Conservation (phyloP, 2,888 invertebrate species). For the Drosophila incognita region DNA sequence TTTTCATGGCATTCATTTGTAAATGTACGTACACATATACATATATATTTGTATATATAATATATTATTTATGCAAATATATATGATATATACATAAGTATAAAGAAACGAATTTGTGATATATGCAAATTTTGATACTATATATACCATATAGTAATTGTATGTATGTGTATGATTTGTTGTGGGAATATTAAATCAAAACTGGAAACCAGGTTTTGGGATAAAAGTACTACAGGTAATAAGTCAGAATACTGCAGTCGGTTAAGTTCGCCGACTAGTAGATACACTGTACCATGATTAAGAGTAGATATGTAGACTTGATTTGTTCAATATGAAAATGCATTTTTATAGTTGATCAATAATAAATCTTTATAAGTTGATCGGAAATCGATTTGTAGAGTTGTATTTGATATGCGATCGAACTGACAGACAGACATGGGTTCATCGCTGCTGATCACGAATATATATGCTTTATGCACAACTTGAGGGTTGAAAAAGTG, state of each 20-base stretch:
- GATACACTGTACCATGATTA: constrained; percentile 51
- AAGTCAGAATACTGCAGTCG: constrained; percentile 38
- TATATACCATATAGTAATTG: constrained; percentile 30
- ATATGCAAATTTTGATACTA: constrained; percentile 63
- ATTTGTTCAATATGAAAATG: not conserved
- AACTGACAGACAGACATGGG: not conserved
- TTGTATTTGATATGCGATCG: not conserved
- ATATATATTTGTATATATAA: constrained; percentile 10
- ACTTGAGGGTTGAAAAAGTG: not conserved
- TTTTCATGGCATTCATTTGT: constrained; percentile 50
- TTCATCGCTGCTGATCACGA: not conserved
- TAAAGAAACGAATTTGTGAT: constrained; percentile 58
- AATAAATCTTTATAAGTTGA: not conserved
- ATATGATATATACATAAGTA: constrained; percentile 27
- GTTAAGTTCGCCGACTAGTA: constrained; percentile 30
- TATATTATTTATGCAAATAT: constrained; percentile 21
- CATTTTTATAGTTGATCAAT: not conserved
- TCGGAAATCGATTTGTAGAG: not conserved
- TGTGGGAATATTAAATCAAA: constrained; percentile 21
- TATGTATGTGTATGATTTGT: constrained; percentile 27
- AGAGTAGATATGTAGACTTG: not conserved
- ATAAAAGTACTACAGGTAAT: constrained; percentile 22
- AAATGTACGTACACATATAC: constrained; percentile 25
- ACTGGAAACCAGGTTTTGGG: constrained; percentile 19
- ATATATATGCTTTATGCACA: not conserved